These are phyloP conservation scores for Nannoperca obscura DNA, from an alignment of 2,797 vertebrate species.

Conservation along the genomic window DNA sequence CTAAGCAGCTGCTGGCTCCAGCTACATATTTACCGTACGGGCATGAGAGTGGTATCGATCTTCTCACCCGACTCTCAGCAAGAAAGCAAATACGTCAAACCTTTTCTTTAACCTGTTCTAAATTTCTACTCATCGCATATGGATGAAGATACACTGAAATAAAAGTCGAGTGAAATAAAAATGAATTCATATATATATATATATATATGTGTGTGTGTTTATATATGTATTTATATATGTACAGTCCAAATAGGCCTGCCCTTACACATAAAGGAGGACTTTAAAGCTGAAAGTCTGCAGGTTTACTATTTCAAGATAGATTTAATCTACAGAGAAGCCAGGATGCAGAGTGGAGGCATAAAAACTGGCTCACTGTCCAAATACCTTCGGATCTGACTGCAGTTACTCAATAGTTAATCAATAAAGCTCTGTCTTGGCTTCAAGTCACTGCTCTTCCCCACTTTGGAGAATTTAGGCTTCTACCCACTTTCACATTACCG, in stretches of 20 bases:
- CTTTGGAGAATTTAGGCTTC: slow-evolving; percentile 43
- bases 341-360: slow-evolving; percentile 9
- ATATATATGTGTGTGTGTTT: no score
- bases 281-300: not conserved
- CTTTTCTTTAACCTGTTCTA: not conserved
- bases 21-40: not conserved
- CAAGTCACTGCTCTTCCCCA: slow-evolving; percentile 38
- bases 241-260: not conserved
- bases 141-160: not conserved
- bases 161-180: not conserved
- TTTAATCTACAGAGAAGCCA: not conserved
- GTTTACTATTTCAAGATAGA: not conserved
- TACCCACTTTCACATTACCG: slow-evolving; percentile 42
- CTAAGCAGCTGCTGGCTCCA: not conserved
- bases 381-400: slow-evolving; percentile 30
- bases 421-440: slow-evolving; percentile 50
- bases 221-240: no score
- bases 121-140: not conserved
- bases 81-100: not conserved
- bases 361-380: slow-evolving; percentile 27
- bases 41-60: not conserved
- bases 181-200: not conserved
- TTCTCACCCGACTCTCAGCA: not conserved
- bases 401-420: slow-evolving; percentile 50
- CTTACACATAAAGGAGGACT: not conserved